Evolutionary conservation across 2,797 vertebrate genomes (phyloP).

Genomic region (Thalassophryne amazonica): DNA sequence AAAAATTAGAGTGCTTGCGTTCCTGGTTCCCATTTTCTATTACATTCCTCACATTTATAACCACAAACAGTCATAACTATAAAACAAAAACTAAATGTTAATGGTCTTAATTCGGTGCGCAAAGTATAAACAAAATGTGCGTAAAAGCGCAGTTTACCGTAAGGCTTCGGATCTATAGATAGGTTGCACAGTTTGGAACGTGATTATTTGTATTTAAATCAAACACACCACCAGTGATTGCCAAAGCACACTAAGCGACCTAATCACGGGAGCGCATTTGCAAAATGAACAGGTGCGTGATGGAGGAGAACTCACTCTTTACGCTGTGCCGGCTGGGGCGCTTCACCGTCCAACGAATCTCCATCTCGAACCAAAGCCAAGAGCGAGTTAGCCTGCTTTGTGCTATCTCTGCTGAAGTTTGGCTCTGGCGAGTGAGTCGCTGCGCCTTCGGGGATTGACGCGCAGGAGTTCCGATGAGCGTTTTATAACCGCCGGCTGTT

Average conservation of each 20-base stretch:
- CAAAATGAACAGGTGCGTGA: background rate
- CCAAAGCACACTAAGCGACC: background rate
- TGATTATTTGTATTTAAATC: no score
- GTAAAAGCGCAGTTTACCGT: conserved; percentile 7
- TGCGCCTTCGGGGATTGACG: conserved; percentile 66
- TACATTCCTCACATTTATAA: background rate
- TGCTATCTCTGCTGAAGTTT: conserved; percentile 81
- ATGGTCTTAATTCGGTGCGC: background rate
- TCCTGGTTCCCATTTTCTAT: background rate
- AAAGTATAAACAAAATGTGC: background rate
- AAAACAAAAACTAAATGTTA: background rate
- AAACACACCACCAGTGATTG: background rate
- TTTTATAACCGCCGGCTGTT: conserved; percentile 63
- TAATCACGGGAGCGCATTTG: background rate
- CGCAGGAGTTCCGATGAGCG: conserved; percentile 11
- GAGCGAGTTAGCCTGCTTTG: conserved; percentile 84
- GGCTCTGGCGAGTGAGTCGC: conserved; percentile 71
- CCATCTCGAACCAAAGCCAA: conserved; percentile 82
- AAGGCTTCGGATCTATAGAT: background rate
- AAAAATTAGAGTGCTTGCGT: background rate
- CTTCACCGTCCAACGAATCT: conserved; percentile 57
- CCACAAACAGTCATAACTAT: background rate
- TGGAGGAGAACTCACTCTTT: conserved; percentile 68
- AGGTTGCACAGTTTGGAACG: background rate
- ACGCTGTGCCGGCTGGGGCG: conserved; percentile 58